These are phyloP conservation scores for Anguilla anguilla DNA, from an alignment of 2,797 vertebrate genomes.

Conservation along the genomic window DNA sequence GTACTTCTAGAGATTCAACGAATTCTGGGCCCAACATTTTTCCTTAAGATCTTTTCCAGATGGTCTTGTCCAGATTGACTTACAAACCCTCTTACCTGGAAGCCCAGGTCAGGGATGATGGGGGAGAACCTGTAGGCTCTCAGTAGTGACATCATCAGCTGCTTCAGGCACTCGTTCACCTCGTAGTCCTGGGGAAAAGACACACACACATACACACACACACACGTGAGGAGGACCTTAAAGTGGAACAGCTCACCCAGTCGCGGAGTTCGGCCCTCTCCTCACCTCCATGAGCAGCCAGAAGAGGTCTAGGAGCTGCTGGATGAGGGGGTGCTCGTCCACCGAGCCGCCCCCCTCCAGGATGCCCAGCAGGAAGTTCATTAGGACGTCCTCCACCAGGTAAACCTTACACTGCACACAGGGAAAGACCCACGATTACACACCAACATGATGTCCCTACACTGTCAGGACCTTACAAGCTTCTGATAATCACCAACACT, in stretches of 20 bases:
- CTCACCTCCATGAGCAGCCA: slow-evolving; percentile 98
- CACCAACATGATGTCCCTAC: background rate
- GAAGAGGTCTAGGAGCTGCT: slow-evolving; percentile 90
- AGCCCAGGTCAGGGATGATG: slow-evolving; percentile 92
- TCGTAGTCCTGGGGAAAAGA: slow-evolving; percentile 83
- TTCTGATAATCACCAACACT: background rate
- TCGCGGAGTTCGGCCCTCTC: background rate
- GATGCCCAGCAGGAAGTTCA: slow-evolving; percentile 89
- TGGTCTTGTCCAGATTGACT: background rate
- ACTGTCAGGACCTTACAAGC: background rate
- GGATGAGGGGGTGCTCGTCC: slow-evolving; percentile 85
- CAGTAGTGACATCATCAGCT: slow-evolving; percentile 94
- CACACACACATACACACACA: background rate
- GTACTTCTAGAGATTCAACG: background rate
- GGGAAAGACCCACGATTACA: background rate
- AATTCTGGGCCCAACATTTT: background rate
- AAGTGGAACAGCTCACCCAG: background rate
- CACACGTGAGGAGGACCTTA: background rate
- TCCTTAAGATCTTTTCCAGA: background rate
- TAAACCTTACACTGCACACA: slow-evolving; percentile 88
- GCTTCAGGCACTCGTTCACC: slow-evolving; percentile 93
- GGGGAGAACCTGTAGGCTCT: slow-evolving; percentile 96
- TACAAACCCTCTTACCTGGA: slow-evolving; percentile 77
- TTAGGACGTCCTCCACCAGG: slow-evolving; percentile 93
- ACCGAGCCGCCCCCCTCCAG: slow-evolving; percentile 83